Conservation (phyloP, 2,113 vertebrate genomes). For the Aix galericulata region DNA sequence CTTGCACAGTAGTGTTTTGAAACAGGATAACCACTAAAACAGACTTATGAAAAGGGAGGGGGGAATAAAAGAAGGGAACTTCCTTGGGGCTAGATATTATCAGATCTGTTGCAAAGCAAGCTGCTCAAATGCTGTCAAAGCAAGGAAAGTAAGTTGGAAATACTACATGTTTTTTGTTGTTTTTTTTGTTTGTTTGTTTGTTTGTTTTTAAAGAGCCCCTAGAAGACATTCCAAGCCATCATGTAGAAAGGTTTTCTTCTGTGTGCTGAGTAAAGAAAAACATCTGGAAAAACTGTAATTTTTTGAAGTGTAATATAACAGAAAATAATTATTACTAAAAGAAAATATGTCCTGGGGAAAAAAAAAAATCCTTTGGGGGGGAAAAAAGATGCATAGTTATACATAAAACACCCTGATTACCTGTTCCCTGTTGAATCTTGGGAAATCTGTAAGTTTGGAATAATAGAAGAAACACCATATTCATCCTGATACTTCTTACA, state of each 20-base stretch:
- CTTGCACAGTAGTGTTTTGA: neutral
- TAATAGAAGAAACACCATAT: slow-evolving; percentile 78
- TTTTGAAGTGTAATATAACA: neutral
- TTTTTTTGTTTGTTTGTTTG: no score
- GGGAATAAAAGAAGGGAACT: neutral
- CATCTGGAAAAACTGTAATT: neutral
- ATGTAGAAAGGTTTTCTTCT: slow-evolving; percentile 14
- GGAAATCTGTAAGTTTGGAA: slow-evolving; percentile 80
- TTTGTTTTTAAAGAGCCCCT: neutral
- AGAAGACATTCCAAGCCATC: slow-evolving; percentile 23
- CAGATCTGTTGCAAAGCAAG: neutral
- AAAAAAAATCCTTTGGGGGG: neutral
- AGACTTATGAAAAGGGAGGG: neutral
- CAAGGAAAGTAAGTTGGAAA: slow-evolving; percentile 20
- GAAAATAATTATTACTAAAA: neutral
- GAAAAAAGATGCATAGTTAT: neutral
- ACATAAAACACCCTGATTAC: slow-evolving; percentile 68
- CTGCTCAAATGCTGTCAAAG: slow-evolving; percentile 10
- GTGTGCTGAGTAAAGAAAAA: neutral
- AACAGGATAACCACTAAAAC: slow-evolving; percentile 12
- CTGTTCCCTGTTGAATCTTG: slow-evolving; percentile 81
- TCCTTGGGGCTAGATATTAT: neutral
- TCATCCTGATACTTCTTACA: slow-evolving; percentile 87
- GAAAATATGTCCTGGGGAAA: slow-evolving; percentile 24
- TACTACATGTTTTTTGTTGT: neutral